phyloP scores from a whole-genome alignment of 1,140 invertebrate genomes.

The Microvelia longipes region DNA sequence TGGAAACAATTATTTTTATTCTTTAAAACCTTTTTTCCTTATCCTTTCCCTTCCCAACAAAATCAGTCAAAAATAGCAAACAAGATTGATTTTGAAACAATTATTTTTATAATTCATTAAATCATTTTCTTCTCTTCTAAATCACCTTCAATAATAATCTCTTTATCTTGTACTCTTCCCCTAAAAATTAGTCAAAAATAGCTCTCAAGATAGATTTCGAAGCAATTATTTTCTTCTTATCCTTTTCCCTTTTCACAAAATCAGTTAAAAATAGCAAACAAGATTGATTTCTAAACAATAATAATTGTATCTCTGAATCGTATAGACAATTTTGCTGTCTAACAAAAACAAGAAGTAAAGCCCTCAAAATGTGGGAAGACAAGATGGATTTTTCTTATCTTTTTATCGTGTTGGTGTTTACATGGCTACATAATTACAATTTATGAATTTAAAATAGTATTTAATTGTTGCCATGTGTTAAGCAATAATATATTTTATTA shows the following conservation, averaged over 20 bases:
- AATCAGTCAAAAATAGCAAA: not conserved
- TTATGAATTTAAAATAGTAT: too few relatives aligned
- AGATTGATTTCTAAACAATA: not conserved
- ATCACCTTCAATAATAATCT: not conserved
- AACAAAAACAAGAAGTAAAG: too few relatives aligned
- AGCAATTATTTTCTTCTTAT: not conserved
- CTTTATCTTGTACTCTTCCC: not conserved
- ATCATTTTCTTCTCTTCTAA: not conserved
- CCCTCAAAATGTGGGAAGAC: too few relatives aligned
- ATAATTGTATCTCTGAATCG: too few relatives aligned
- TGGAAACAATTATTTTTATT: not conserved
- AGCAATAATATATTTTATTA: too few relatives aligned
- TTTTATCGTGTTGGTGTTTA: too few relatives aligned
- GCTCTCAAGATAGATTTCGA: not conserved
- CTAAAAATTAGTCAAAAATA: slow-evolving; percentile 7
- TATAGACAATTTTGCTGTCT: too few relatives aligned
- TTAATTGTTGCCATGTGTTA: too few relatives aligned
- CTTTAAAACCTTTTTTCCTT: not conserved
- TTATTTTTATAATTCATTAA: not conserved
- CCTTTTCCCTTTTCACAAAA: slow-evolving; percentile 2
- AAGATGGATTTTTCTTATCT: too few relatives aligned
- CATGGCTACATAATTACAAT: too few relatives aligned
- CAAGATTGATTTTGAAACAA: not conserved
- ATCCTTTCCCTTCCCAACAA: not conserved
- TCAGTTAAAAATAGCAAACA: slow-evolving; percentile 8